phyloP scores from a whole-genome alignment of 2,113 vertebrate genomes.

The Thermophis baileyi region DNA sequence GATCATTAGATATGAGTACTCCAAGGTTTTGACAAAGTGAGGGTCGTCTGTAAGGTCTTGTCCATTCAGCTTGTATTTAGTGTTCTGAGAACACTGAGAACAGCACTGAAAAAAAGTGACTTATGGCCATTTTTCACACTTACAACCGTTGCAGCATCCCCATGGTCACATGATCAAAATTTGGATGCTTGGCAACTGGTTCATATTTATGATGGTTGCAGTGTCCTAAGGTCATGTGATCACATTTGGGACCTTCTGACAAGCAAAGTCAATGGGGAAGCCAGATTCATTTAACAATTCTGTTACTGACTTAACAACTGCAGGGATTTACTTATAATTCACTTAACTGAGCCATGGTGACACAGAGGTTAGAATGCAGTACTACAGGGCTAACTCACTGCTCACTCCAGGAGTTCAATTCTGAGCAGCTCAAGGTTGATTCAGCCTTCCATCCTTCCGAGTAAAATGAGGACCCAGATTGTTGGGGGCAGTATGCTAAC shows the following conservation, averaged over 20 bases:
- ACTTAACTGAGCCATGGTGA: background rate
- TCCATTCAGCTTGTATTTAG: no score
- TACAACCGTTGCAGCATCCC: background rate
- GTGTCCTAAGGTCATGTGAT: background rate
- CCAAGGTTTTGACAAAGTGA: no score
- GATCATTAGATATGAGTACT: no score
- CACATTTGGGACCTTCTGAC: background rate
- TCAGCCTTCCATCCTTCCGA: no score
- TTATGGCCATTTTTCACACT: background rate
- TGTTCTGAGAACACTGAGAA: no score
- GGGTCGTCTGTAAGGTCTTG: no score
- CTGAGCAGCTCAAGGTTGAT: no score
- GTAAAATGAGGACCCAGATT: no score
- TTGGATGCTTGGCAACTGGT: background rate
- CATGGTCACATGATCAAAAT: background rate
- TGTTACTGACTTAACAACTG: background rate
- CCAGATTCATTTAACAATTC: background rate
- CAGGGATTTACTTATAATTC: background rate
- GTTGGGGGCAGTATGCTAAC: no score
- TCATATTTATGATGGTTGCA: background rate
- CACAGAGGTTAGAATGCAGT: no score
- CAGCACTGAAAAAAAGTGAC: background rate
- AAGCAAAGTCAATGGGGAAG: background rate
- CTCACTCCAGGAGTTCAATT: no score
- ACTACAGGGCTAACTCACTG: no score